These are phyloP conservation scores for Aleadryas rufinucha DNA, from an alignment of 2,113 vertebrate species.

Conservation along the genomic window DNA sequence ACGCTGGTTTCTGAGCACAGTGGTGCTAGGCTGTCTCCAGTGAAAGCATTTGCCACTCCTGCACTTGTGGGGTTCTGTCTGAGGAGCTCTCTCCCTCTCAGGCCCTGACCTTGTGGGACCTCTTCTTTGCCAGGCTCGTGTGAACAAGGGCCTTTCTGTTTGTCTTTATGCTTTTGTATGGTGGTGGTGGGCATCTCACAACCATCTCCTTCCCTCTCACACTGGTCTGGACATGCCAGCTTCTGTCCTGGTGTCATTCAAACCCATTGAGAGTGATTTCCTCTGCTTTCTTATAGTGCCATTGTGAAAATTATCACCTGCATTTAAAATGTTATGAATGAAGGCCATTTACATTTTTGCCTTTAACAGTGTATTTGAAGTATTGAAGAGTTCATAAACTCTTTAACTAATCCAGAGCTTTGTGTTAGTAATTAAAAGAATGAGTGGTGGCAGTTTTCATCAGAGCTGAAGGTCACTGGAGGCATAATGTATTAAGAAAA, in stretches of 20 bases:
- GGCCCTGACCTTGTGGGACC: background rate
- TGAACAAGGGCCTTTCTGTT: background rate
- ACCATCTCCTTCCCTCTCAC: background rate
- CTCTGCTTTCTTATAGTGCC: background rate
- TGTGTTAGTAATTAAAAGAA: constrained; percentile 18
- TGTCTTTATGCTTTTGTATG: background rate
- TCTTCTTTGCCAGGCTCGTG: fast-evolving
- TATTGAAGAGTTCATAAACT: background rate
- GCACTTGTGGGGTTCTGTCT: fast-evolving
- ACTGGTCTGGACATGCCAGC: background rate
- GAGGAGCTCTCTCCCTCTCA: background rate
- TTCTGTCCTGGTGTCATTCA: background rate
- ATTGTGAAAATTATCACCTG: background rate
- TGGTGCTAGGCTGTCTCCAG: background rate
- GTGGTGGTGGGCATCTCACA: background rate
- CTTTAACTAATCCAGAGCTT: background rate
- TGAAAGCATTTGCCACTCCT: background rate
- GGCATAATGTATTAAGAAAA: background rate
- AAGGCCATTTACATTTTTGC: background rate
- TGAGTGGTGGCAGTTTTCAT: background rate
- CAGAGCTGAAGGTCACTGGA: background rate
- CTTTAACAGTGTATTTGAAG: background rate
- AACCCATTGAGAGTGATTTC: background rate
- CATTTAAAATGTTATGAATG: background rate
- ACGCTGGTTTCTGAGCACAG: background rate